Base-by-base conservation (phyloP, 2,113 vertebrate genomes). In the Nothocercus julius region DNA sequence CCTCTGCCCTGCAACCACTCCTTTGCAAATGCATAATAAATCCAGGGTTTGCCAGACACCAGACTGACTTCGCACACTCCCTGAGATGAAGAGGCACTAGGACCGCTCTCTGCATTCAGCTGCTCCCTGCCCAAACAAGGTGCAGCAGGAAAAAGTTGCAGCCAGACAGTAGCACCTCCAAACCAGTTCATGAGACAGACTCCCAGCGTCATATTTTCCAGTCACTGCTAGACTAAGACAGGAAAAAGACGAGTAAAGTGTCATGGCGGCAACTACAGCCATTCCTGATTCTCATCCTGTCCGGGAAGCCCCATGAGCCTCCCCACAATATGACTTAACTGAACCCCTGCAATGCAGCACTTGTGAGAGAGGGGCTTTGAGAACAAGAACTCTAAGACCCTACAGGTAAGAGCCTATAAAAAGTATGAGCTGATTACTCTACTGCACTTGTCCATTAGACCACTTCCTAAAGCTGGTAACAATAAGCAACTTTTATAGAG, bases 1-100 rank as follows among this genome's bases (percentile, higher is more conserved):
- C 8, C 24, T 70, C 42, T 0, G 0, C 44, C 40, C 28, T 56
- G 34, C 34, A 87, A 9, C 24, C 5, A 2, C 12, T 38, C 47
- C 73, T 79, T 17, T 34, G 24, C 19, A 93, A 56, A 64, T 28
- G 38, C 34, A 56, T 2, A 32, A 38, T 14, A 67, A 90, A 78
- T 32, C 16, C 70, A 54, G 58, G 42, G 63, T n/a, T 80, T 80
- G 75, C 47, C 28, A 58, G 28, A 68, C 66, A 54, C 20, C 66
- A 54, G 58, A 36, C 13, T 5, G 0, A 17, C 11, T 82, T 74
- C 9, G 24, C 49, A 74, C 5, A 5, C 28, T 62, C 19, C 61
- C 53, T 3, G 8, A 62, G 74, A 44, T 5, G 24, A 70, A 51
- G 49, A 83, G 32, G 58, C 1, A 1, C 15, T 85, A 54, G 44